Percentiles rank a stretch among this genome's conserved stretches.
phyloP scores from a whole-genome alignment of 2,113 vertebrate species.

The Cavia aperea region DNA sequence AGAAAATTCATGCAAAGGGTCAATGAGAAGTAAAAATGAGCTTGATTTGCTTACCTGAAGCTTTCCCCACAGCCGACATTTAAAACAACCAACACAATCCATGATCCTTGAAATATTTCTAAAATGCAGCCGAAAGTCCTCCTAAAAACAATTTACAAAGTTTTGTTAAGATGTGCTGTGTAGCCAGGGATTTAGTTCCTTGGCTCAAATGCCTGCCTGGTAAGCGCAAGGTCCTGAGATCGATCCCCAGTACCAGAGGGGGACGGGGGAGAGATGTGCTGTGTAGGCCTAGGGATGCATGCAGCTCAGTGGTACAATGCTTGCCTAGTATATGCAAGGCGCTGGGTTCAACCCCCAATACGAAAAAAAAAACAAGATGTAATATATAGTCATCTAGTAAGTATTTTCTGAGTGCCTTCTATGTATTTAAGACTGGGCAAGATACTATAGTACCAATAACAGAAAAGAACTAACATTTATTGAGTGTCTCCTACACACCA shows the following conservation, averaged over 20 bases:
- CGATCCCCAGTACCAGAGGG: background rate
- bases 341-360: background rate
- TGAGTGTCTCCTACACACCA: background rate
- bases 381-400: background rate
- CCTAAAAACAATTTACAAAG: constrained; percentile 72
- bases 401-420: background rate
- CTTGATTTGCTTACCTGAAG: constrained; percentile 80
- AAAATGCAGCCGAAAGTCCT: constrained; percentile 89
- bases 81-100: constrained; percentile 95
- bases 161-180: background rate
- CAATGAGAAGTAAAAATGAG: background rate
- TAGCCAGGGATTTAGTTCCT: background rate
- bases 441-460: background rate
- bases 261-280: background rate
- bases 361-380: background rate
- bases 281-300: background rate
- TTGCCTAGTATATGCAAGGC: background rate
- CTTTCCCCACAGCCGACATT: constrained; percentile 95
- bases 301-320: background rate
- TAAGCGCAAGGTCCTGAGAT: background rate
- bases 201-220: background rate
- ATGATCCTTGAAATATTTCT: constrained; percentile 95
- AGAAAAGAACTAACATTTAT: background rate
- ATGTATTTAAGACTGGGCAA: background rate
- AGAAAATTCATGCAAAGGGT: background rate